Conservation (phyloP, 2,113 vertebrate genomes). For the Psittacus erithacus region DNA sequence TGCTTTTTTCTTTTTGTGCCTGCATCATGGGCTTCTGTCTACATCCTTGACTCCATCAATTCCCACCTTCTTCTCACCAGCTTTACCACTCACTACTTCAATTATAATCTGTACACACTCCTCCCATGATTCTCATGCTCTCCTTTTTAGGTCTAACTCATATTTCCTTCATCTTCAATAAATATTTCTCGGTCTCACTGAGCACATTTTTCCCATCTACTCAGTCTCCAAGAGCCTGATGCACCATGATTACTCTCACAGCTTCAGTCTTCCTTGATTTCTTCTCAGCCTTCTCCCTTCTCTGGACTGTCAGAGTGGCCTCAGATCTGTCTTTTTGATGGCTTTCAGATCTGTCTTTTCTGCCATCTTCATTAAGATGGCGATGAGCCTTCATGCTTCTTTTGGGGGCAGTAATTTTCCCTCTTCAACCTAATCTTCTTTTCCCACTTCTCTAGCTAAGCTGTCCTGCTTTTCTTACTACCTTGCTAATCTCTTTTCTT, state of each 20-base stretch:
- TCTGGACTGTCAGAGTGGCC: not conserved
- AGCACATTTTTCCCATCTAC: not conserved
- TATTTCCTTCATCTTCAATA: slow-evolving; percentile 6
- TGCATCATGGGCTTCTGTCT: not conserved
- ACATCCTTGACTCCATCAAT: not conserved
- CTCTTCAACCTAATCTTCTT: not conserved
- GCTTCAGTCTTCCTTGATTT: not conserved
- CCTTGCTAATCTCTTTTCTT: not conserved
- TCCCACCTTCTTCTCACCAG: not conserved
- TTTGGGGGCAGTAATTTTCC: not conserved
- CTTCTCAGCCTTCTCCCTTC: not conserved
- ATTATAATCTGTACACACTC: not conserved
- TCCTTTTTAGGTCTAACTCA: not conserved
- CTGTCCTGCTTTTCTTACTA: not conserved
- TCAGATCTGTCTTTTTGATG: not conserved
- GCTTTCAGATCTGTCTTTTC: not conserved
- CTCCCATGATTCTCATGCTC: not conserved
- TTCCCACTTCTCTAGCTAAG: not conserved
- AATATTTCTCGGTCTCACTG: not conserved
- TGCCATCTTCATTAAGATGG: not conserved
- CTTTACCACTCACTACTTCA: not conserved
- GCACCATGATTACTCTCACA: not conserved
- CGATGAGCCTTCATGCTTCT: not conserved
- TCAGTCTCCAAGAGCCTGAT: not conserved
- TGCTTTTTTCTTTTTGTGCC: not conserved